Base-by-base conservation (phyloP, 2,888 invertebrate species). In the Eupithecia vulgata region DNA sequence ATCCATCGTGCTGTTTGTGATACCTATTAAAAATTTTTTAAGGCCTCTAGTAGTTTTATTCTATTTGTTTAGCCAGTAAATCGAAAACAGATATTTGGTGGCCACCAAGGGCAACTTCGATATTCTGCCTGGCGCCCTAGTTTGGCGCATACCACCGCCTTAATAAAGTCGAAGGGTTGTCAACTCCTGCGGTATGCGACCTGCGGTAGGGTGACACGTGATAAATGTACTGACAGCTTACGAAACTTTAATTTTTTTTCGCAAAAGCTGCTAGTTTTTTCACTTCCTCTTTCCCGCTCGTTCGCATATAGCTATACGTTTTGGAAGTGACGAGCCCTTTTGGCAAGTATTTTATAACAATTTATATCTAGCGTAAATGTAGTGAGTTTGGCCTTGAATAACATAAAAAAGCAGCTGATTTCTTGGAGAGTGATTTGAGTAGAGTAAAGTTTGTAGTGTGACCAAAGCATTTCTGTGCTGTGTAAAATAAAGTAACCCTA, bases 361-460 rank as follows among this genome's bases (percentile, higher is more conserved):
- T 75, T 71, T 65, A 48, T 73, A 68, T 72, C 67, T 73, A 67
- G 74, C 71, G 70, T 72, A 42, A 71, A 42, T 48, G 80, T 83
- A 82, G 83, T 81, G 81, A 79, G 79, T 81, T 81, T 81, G 74
- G 78, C 77, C 67, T 79, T 78, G 73, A 62, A 69, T 73, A 72
- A 74, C 59, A 4, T 62, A 17, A 62, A 71, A 71, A 37, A 34
- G 72, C 74, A 68, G 75, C 71, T 78, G 79, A 64, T 71, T 48
- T 71, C n/a, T 48, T 66, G 59, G 67, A 45, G 77, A 64, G 77
- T 78, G 72, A 73, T 73, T 79, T 72, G 15, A 72, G 75, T 76
- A 76, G 70, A 64, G 68, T 71, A 73, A 78, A 75, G 25, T 67
- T 67, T 67, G 74, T 76, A 79, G 79, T 71, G 57, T 72, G 75